Evolutionary conservation across 1,140 invertebrate genomes (phyloP).

Genomic region (Magallana ariakensis): DNA sequence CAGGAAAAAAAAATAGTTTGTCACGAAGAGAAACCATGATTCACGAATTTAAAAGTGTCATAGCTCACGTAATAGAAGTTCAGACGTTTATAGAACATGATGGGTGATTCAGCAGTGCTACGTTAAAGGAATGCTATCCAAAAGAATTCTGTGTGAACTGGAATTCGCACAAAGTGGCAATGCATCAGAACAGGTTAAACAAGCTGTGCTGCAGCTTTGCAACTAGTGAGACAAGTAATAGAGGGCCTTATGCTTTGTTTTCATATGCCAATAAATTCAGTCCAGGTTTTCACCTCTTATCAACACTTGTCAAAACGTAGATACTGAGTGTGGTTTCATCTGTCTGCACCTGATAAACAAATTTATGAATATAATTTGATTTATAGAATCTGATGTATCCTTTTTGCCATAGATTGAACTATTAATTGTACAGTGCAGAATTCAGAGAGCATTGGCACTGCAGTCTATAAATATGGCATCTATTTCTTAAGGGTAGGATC

Average conservation of each 20-base stretch:
- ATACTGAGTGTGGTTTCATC: constrained; percentile 7
- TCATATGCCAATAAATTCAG: neutral
- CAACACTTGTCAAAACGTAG: neutral
- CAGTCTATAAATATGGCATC: too few species aligned
- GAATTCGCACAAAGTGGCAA: neutral
- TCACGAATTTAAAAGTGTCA: too few species aligned
- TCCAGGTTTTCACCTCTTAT: neutral
- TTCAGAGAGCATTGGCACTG: too few species aligned
- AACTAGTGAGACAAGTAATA: neutral
- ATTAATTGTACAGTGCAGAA: too few species aligned
- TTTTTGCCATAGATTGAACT: too few species aligned
- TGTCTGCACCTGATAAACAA: constrained; percentile 20
- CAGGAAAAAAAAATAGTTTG: too few species aligned
- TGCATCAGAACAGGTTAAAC: neutral
- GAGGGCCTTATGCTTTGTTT: neutral
- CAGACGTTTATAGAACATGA: too few species aligned
- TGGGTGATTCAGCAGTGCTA: neutral
- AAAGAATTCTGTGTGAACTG: neutral
- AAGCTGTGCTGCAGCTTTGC: neutral
- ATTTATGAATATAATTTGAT: neutral
- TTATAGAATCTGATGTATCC: neutral
- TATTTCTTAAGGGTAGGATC: too few species aligned
- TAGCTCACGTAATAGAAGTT: too few species aligned
- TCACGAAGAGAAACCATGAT: too few species aligned
- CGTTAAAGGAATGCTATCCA: too few species aligned